Base-by-base conservation (phyloP, 1,140 invertebrate genomes). In the Trichomalopsis sarcophagae region DNA sequence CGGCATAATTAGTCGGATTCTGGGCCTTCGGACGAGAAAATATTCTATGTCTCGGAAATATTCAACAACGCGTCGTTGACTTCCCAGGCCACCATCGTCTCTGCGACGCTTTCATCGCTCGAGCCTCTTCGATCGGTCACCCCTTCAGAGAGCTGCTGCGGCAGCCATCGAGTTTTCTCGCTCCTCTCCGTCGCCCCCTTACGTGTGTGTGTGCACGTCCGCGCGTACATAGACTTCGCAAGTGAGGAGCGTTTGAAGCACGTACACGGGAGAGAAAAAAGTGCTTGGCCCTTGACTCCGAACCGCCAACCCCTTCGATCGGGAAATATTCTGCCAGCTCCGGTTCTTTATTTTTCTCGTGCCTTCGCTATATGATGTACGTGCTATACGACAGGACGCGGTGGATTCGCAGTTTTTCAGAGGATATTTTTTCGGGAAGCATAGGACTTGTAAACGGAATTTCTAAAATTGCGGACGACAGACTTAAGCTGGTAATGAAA, bases 191-290 rank as follows among this genome's bases (percentile, higher is more conserved):
- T 23, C 81, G 62, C 69, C 9, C 40, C 27, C 68, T 47, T 40
- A 68, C 13, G 55, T 75, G 33, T 40, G 36, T 40, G 36, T 75
- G 71, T 76, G 27, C 27, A 30, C 17, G 21, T 17, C n/a, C 55
- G n/a, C 62, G 4, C 44, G 11, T 62, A 76, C 2, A 69, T 13
- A 40, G 36, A 44, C 14, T 5, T 77, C 23, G 36, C 47, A 84
- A 78, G 75, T 55, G 75, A 78, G 68, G 17, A 71, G 33, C 62
- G 62, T 36, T 84, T 84, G 33, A 55, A 83, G 47, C 62, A 21
- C 27, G 14, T 23, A 33, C 17, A 11, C 21, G 21, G n/a, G 23
- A 13, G 44, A 17, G 33, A 55, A 21, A 79, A 62, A 83, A 71
- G 76, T 13, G 44, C n/a, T 33, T 36, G 66, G n/a, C 30, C 68